A percentile compares a stretch with the other conserved stretches of the same genome.
phyloP scores from a whole-genome alignment of 1,140 invertebrate genomes.

The Trichonephila clavata region DNA sequence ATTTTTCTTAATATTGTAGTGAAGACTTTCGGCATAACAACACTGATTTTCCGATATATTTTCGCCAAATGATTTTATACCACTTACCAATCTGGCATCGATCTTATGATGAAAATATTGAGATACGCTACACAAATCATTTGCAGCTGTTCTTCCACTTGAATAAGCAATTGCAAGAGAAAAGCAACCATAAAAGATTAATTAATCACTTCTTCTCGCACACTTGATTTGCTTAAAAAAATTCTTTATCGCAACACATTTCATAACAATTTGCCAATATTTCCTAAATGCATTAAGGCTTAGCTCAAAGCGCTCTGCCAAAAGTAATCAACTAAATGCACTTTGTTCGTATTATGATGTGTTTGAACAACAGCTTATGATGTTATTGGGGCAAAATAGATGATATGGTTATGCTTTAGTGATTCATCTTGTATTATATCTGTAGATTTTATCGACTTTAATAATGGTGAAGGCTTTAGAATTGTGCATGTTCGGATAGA shows the following conservation, averaged over 20 bases:
- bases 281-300: background rate
- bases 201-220: background rate
- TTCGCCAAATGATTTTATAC: background rate
- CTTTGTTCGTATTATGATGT: background rate
- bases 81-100: background rate
- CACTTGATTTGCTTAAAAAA: background rate
- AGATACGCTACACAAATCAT: background rate
- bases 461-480: background rate
- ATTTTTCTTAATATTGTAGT: background rate
- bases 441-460: background rate
- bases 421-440: slow-evolving; percentile 5
- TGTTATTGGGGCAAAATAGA: background rate
- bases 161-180: background rate
- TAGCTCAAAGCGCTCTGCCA: background rate
- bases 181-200: slow-evolving; percentile 28
- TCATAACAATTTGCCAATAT: background rate
- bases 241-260: background rate
- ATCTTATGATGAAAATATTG: background rate
- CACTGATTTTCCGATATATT: background rate
- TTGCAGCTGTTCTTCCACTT: background rate
- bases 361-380: background rate
- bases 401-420: background rate
- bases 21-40: background rate
- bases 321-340: slow-evolving; percentile 10
- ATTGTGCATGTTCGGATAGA: background rate